Percentiles rank a stretch among this genome's conserved stretches.
Evolutionary conservation across 1,140 invertebrate genomes (phyloP).

Genomic region (silkworm (Bombyx mori)): ASM3026992v2 NC_085125.1:8812501-8813000

Average conservation of each 20-base stretch:
- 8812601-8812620: slow-evolving; percentile 57
- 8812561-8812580: slow-evolving; percentile 55
- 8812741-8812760: no score
- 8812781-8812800: no score
- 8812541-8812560: slow-evolving; percentile 51
- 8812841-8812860: no score
- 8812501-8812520: slow-evolving; percentile 46
- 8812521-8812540: slow-evolving; percentile 42
- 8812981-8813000: slow-evolving; percentile 16
- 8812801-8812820: no score
- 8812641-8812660: slow-evolving; percentile 40
- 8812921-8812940: no score
- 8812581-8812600: slow-evolving; percentile 50
- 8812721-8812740: no score
- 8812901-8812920: no score
- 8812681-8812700: slow-evolving; percentile 9
- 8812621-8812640: slow-evolving; percentile 40
- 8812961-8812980: no score
- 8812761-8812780: no score
- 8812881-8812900: background rate
- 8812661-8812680: slow-evolving; percentile 33
- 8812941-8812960: no score
- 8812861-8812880: slow-evolving; percentile 5
- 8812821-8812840: no score
- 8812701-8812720: background rate